These are phyloP conservation scores for Sebastes itinus DNA, from an alignment of 2,797 vertebrate genomes.

Conservation along the genomic window DNA sequence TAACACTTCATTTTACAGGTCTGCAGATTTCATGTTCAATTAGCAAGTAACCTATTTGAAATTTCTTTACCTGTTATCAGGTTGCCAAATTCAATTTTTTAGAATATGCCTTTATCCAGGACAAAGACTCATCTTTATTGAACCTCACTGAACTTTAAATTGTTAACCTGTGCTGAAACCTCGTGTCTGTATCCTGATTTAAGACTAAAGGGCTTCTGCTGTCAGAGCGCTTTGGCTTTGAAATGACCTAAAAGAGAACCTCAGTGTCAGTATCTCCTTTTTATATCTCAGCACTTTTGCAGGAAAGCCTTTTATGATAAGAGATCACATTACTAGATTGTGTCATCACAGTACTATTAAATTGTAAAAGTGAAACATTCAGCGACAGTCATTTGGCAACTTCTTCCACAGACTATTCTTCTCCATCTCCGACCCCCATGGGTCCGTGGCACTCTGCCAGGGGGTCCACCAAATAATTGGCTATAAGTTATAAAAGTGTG, in stretches of 20 bases:
- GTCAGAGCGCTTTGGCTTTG: background rate
- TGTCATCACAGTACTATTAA: background rate
- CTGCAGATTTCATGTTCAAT: too few relatives aligned
- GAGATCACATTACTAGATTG: background rate
- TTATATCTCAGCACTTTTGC: background rate
- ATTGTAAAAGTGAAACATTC: background rate
- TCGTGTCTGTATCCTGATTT: background rate
- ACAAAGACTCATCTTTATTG: background rate
- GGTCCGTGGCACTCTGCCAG: too few relatives aligned
- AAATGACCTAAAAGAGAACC: background rate
- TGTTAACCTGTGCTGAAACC: conserved; percentile 4
- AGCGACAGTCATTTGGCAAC: background rate
- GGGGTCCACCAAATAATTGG: too few relatives aligned
- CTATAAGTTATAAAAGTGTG: too few relatives aligned
- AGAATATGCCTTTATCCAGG: background rate
- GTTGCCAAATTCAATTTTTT: background rate
- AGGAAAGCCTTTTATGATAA: background rate
- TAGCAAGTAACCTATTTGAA: too few relatives aligned
- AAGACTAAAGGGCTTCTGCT: conserved; percentile 1
- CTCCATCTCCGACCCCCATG: too few relatives aligned
- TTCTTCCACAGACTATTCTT: background rate
- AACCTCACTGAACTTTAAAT: background rate
- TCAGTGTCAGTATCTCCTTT: background rate
- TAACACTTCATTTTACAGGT: too few relatives aligned
- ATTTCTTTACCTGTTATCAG: background rate